A percentile compares a stretch with the other conserved stretches of the same genome.
Conservation (phyloP, 2,797 vertebrate genomes). For the Cossypha polioptera region DNA sequence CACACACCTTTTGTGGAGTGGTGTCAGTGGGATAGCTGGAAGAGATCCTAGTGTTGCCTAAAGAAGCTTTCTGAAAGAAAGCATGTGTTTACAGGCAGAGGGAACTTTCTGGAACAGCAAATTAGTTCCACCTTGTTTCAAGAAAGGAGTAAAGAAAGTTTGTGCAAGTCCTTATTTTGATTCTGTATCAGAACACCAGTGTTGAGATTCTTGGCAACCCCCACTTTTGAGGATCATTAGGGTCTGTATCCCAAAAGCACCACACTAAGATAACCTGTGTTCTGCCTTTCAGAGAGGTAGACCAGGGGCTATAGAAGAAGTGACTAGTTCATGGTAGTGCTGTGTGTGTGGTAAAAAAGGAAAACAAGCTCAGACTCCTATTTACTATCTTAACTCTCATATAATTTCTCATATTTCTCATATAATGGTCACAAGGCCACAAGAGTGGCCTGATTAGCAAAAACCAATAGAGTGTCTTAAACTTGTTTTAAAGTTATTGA, state of each 20-base stretch:
- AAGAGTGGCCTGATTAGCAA: not conserved
- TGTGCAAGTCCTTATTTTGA: not conserved
- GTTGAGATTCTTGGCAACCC: not conserved
- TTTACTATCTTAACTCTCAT: not conserved
- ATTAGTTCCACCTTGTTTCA: not conserved
- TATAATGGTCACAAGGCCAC: not conserved
- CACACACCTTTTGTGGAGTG: not conserved
- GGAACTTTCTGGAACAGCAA: not conserved
- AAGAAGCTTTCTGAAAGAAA: not conserved
- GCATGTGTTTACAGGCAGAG: not conserved
- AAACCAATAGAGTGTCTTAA: not conserved
- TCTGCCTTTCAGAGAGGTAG: not conserved
- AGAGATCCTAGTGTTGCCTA: not conserved
- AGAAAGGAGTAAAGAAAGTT: not conserved
- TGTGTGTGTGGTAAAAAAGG: not conserved
- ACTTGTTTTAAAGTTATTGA: not conserved
- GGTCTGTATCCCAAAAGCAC: not conserved
- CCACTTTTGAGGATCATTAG: not conserved
- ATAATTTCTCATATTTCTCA: too few species aligned
- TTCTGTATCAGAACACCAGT: not conserved
- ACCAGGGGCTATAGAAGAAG: not conserved
- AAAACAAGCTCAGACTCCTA: not conserved
- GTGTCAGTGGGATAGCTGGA: not conserved
- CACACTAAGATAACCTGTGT: fast-evolving
- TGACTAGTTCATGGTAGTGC: fast-evolving